Evolutionary conservation across 2,113 vertebrate species (phyloP), one percentile per base, ranked within the genome.

Genomic region (Actinemys pallida): DNA sequence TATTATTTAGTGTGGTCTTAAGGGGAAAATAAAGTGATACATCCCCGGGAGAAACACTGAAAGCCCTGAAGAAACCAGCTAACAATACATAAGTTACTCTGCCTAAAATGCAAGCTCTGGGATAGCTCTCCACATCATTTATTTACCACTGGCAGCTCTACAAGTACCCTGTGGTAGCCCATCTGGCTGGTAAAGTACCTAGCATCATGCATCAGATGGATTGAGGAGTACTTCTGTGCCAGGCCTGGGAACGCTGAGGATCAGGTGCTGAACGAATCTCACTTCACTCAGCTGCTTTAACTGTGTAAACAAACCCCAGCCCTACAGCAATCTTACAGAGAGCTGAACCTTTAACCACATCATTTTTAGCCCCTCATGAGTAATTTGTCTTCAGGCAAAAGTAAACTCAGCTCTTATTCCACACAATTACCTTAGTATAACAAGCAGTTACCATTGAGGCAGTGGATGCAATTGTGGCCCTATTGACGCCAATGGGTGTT

Each of bases 1-100:
- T 62, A 96, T 98, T 94, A 95, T 83, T 95, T 94, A 96, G 80
- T 47, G 56, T 84, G 79, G 80, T 50, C 81, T 85, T 94, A 91
- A 84, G 81, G 50, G 50, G 14, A 52, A 53, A 5, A 94, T 93
- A 90, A 96, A 96, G 88, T 84, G 62, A 95, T 75, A 89, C 90
- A 82, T 96, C 84, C 87, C 85, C 75, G 47, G 89, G 83, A 39
- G 72, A 31, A 49, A 79, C 78, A 42, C 76, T 83, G 19, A 65
- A 87, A 84, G 5, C 39, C 72, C 50, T 65, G 84, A 95, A 93
- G 52, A 96, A 96, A 81, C 10, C 29, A 22, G 49, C 50, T 86
- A 90, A 86, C n/a, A 56, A 88, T 78, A 45, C 39, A 57, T 52
- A 90, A 87, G 75, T 5, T 50, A 76, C 45, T 92, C 78, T 89